Percentiles rank a stretch among this genome's conserved stretches.
Conservation (phyloP, 2,113 vertebrate species). For the Papio anubis region DNA sequence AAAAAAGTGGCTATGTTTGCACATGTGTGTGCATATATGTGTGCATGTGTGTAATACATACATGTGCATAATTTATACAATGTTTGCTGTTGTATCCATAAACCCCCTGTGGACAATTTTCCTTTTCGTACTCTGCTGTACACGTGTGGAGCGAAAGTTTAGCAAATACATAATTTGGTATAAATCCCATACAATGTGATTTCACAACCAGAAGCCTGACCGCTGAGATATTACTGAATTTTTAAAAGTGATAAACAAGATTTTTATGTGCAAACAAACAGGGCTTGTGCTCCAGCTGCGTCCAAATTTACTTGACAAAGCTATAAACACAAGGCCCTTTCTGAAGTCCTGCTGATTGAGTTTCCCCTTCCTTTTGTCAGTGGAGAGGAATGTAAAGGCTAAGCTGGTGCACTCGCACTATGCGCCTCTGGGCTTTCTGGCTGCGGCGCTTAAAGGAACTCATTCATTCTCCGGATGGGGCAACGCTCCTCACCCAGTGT, state of each 20-base stretch:
- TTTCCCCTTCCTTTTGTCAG: constrained; percentile 53
- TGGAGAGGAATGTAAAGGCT: not conserved
- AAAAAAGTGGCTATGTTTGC: accelerated
- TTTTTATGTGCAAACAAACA: constrained; percentile 63
- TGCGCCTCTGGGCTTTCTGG: not conserved
- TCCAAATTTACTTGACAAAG: constrained; percentile 59
- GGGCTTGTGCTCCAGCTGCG: constrained; percentile 53
- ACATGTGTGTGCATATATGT: not conserved
- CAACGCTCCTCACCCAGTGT: not conserved
- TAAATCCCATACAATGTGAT: constrained; percentile 55
- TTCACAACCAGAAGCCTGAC: constrained; percentile 44
- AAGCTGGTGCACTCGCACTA: not conserved
- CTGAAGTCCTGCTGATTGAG: not conserved
- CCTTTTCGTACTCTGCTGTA: constrained; percentile 58
- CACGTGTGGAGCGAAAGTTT: constrained; percentile 49
- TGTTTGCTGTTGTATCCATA: not conserved
- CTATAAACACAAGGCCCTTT: constrained; percentile 55
- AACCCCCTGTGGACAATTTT: not conserved
- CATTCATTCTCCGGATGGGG: not conserved
- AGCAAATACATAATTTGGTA: constrained; percentile 49
- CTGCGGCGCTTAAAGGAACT: not conserved
- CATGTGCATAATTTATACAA: not conserved
- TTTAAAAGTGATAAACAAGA: constrained; percentile 69
- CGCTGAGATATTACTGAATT: constrained; percentile 33
- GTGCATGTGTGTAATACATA: not conserved